Percentiles rank a stretch among this genome's conserved stretches.
These are phyloP conservation scores for Uromys caudimaculatus DNA, from an alignment of 2,797 vertebrate genomes.

Conservation along the genomic window DNA sequence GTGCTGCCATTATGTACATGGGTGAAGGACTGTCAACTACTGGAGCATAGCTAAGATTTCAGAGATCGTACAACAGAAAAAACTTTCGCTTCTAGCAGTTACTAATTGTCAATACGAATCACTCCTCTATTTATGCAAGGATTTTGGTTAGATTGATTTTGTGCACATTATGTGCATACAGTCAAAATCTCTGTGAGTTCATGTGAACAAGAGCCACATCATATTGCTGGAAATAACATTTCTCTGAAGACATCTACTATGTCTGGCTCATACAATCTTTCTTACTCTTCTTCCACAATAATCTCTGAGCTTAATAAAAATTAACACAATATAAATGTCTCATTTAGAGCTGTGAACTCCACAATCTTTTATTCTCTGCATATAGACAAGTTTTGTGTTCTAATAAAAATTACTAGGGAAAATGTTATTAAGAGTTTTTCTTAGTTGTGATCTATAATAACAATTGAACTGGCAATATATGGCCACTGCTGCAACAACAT, in stretches of 20 bases:
- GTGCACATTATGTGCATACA: neutral
- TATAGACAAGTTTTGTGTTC: neutral
- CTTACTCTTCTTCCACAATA: neutral
- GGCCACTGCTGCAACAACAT: neutral
- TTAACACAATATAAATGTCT: neutral
- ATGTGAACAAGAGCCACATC: neutral
- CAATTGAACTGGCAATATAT: neutral
- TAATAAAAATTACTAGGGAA: too few species aligned
- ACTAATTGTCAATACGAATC: neutral
- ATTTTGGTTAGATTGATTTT: neutral
- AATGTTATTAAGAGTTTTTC: neutral
- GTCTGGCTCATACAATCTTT: neutral
- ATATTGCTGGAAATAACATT: neutral
- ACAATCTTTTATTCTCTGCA: neutral
- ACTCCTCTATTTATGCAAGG: neutral
- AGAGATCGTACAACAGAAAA: neutral
- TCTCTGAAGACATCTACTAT: neutral
- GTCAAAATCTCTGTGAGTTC: neutral
- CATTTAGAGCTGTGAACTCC: neutral
- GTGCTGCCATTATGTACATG: too few species aligned
- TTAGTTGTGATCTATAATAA: neutral
- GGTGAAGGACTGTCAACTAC: neutral
- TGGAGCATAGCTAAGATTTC: neutral
- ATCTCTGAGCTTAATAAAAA: neutral
- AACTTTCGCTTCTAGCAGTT: neutral